phyloP scores from a whole-genome alignment of 2,888 invertebrate species.

The Scelioninae gen. 2 region DNA sequence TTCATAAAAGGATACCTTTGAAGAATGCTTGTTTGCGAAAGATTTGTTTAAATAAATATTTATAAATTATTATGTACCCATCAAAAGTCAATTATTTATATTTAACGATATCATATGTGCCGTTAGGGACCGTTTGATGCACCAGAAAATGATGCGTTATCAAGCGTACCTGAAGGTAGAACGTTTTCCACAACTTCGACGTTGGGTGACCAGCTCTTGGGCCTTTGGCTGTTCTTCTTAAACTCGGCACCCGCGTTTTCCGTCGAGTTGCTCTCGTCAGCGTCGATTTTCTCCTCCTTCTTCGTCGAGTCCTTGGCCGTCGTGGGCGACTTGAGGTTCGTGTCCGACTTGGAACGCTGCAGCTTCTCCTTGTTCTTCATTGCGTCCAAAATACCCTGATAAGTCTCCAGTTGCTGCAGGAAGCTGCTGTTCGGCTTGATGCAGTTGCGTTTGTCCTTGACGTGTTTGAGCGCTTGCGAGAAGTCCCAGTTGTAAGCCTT shows the following conservation, averaged over 20 bases:
- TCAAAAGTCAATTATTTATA: too few relatives aligned
- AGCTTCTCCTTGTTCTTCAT: conserved; percentile 96
- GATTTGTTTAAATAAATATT: too few relatives aligned
- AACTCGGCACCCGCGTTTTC: conserved; percentile 68
- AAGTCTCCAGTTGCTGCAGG: conserved; percentile 94
- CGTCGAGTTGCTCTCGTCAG: conserved; percentile 59
- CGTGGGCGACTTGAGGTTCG: conserved; percentile 87
- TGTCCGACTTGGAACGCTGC: conserved; percentile 95
- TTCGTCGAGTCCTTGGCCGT: conserved; percentile 71
- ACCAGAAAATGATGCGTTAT: too few relatives aligned
- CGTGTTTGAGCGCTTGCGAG: conserved; percentile 90
- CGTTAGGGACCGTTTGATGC: too few relatives aligned
- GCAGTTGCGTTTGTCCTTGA: conserved; percentile 92
- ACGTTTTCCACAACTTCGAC: conserved; percentile 79
- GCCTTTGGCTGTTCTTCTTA: conserved; percentile 75
- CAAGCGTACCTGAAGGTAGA: conserved; percentile 74
- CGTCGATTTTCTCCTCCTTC: conserved; percentile 69
- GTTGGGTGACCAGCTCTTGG: conserved; percentile 86
- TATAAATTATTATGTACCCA: too few relatives aligned
- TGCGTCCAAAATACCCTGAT: conserved; percentile 96
- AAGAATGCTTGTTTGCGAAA: too few relatives aligned
- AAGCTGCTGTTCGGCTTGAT: conserved; percentile 98
- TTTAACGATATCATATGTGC: too few relatives aligned
- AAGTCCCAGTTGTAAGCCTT: conserved; percentile 97
- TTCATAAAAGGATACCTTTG: too few relatives aligned